Evolutionary conservation across 1,140 invertebrate genomes (phyloP), one percentile per base, ranked within the genome.

Genomic region (Zaprionus capensis): DNA sequence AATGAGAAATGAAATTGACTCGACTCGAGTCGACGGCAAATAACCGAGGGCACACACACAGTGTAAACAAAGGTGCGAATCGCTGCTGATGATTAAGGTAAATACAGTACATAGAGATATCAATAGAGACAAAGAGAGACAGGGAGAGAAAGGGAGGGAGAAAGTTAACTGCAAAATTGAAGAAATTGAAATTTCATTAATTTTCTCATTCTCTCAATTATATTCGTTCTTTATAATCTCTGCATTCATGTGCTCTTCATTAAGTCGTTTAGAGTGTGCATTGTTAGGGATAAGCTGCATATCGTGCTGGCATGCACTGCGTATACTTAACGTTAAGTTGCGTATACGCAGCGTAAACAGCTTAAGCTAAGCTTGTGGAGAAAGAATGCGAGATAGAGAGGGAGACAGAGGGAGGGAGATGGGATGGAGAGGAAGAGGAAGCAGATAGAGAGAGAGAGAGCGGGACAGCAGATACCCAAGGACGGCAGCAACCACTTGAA

Each of bases 281-380:
- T 11, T 51, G 9, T 12, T 22, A 5, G 46, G 3, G 1, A 20
- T 24, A 12, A 31, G 15, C 28, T 12, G 17, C 41, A 36, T 49
- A 59, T 51, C 49, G 15, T 11, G 44, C 31, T 68, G 56, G 5
- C 31, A 36, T 9, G 51, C 46, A 12, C 15, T 38, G 65, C 71
- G 71, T 73, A 73, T 73, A 61, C 71, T 59, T 55, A 61, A 73
- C 20, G 28, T 34, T 20, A 36, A 17, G 26, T 70, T 75, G 59
- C 22, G 53, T 67, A 67, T 67, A 67, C 41, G 41, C 53, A 24
- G 31, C 34, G 17, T 31, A 34, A 22, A 46, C 62, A 51, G 24
- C 66, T 53, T 66, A 31, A 62, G 34, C 17, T 64, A 4, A 24
- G 28, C 44, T 12, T 17, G 20, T 12, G 9, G 9, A 12, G 20